phyloP scores from a whole-genome alignment of 1,140 invertebrate genomes.

The Goniozus legneri region DNA sequence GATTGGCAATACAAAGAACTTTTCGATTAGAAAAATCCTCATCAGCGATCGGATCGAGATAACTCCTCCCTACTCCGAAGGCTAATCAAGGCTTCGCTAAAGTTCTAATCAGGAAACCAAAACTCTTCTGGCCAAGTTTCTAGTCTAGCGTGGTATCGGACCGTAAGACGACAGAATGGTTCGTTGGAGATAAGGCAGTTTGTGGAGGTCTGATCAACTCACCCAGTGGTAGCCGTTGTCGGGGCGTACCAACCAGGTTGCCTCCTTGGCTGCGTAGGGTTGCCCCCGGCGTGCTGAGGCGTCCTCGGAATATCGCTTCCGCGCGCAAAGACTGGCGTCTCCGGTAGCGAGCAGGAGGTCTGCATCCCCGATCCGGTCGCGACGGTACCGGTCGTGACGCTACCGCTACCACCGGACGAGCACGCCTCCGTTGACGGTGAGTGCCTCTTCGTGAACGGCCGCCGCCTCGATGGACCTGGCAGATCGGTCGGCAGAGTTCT shows the following conservation, averaged over 20 bases:
- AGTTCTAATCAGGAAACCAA: too few relatives aligned
- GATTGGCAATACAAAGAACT: too few relatives aligned
- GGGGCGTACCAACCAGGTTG: slow-evolving; percentile 52
- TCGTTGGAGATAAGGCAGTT: too few relatives aligned
- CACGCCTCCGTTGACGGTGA: slow-evolving; percentile 53
- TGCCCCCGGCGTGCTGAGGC: slow-evolving; percentile 56
- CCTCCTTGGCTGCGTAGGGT: slow-evolving; percentile 44
- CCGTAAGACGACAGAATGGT: too few relatives aligned
- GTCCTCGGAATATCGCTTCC: slow-evolving; percentile 75
- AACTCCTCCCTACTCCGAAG: too few relatives aligned
- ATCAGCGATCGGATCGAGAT: too few relatives aligned
- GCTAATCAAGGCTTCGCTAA: too few relatives aligned
- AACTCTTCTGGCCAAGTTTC: too few relatives aligned
- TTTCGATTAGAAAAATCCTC: too few relatives aligned
- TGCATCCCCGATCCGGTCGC: slow-evolving; percentile 59
- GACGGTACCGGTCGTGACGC: slow-evolving; percentile 30
- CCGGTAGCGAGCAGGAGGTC: slow-evolving; percentile 76
- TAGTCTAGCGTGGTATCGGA: too few relatives aligned
- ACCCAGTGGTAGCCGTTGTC: slow-evolving; percentile 48
- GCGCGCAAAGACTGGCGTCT: slow-evolving; percentile 78
- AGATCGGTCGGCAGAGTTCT: slow-evolving; percentile 68
- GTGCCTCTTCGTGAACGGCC: slow-evolving; percentile 53
- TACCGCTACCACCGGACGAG: slow-evolving; percentile 57
- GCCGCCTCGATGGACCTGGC: slow-evolving; percentile 54
- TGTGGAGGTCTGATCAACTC: too few relatives aligned